phyloP scores from a whole-genome alignment of 64 coral and sea anemone species.

The Platygyra sinensis region DNA sequence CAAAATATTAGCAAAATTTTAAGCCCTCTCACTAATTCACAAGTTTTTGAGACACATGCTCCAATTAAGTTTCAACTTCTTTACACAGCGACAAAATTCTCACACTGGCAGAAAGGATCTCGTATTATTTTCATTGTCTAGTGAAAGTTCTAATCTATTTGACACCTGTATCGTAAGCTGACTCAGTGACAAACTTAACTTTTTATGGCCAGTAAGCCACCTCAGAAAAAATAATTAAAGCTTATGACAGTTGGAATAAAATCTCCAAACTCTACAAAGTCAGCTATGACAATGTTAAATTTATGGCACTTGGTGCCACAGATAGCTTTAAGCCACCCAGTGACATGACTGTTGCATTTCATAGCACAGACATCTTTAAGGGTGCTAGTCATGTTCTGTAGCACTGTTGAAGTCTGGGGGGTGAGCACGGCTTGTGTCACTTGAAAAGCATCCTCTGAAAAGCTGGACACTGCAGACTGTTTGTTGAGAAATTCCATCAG shows the following conservation, averaged over 20 bases:
- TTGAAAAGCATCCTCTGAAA: constrained; percentile 54
- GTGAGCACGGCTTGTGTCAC: constrained; percentile 87
- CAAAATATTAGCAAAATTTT: too few species aligned
- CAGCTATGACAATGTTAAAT: constrained; percentile 94
- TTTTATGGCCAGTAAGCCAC: not conserved
- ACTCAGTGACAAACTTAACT: too few species aligned
- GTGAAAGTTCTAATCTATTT: too few species aligned
- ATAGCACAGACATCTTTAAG: constrained; percentile 76
- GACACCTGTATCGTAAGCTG: too few species aligned
- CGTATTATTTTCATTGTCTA: too few species aligned
- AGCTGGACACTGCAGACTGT: constrained; percentile 52
- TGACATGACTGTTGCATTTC: constrained; percentile 66
- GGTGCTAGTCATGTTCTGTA: constrained; percentile 76
- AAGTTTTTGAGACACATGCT: too few species aligned
- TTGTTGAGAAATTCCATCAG: constrained; percentile 82
- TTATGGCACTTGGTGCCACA: constrained; percentile 70
- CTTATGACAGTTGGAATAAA: constrained; percentile 96
- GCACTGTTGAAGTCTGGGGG: constrained; percentile 86
- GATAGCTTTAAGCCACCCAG: constrained; percentile 81
- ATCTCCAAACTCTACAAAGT: constrained; percentile 96
- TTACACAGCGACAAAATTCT: too few species aligned
- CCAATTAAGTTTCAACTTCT: too few species aligned
- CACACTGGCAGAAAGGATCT: too few species aligned
- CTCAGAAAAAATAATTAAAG: constrained; percentile 96
- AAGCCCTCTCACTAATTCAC: too few species aligned